phyloP scores from a whole-genome alignment of 2,888 invertebrate genomes.

The Trichacis sp. region DNA sequence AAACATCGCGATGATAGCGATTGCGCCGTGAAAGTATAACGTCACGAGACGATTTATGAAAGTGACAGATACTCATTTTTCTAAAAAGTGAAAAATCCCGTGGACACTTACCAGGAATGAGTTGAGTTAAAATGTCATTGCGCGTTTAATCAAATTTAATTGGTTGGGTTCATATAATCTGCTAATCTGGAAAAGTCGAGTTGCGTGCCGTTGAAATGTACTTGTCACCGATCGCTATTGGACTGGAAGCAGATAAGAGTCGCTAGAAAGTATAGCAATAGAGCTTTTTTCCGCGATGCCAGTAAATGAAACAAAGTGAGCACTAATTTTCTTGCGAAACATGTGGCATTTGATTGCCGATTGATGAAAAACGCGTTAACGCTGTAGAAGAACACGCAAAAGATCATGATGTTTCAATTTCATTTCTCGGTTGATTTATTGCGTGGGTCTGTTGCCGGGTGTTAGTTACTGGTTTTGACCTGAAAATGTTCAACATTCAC shows the following conservation, averaged over 20 bases:
- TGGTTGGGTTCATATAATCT: background rate
- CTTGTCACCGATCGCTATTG: background rate
- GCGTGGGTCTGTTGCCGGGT: background rate
- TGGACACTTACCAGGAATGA: no score
- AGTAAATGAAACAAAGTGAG: background rate
- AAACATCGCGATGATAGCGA: background rate
- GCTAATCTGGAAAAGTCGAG: background rate
- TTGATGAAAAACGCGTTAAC: background rate
- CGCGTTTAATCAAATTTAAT: background rate
- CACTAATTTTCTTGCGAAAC: background rate
- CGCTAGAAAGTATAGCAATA: background rate
- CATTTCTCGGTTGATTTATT: background rate
- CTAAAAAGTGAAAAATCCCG: no score
- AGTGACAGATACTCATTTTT: constrained; percentile 1
- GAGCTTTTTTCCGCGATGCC: background rate
- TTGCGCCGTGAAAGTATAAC: background rate
- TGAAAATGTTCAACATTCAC: no score
- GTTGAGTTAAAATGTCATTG: background rate
- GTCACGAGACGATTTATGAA: background rate
- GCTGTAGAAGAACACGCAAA: background rate
- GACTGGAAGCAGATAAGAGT: background rate
- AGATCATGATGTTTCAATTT: background rate
- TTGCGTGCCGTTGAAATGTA: constrained; percentile 1
- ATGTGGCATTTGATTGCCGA: background rate
- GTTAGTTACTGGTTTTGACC: no score